Conservation (phyloP, 2,113 vertebrate genomes). For the Ibidorhyncha struthersii region DNA sequence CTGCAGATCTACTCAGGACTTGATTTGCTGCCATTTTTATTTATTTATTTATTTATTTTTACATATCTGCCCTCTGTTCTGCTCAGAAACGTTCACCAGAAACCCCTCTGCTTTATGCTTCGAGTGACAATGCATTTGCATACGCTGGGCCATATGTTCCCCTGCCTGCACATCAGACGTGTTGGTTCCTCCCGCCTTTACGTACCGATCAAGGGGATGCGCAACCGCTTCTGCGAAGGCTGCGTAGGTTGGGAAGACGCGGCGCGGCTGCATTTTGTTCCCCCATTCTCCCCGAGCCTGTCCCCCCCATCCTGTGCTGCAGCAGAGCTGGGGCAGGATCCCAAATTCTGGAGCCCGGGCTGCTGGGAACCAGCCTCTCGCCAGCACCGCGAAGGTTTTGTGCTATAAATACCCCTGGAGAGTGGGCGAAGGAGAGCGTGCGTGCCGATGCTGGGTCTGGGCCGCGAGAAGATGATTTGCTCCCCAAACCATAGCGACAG, state of each 20-base stretch:
- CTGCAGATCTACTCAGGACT: background rate
- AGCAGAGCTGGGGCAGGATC: background rate
- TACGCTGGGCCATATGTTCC: background rate
- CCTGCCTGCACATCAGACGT: background rate
- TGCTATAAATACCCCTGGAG: background rate
- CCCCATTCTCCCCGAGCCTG: rapidly evolving
- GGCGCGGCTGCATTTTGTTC: background rate
- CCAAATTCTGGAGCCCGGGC: background rate
- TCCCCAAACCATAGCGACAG: background rate
- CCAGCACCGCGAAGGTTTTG: background rate
- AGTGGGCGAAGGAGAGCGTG: background rate
- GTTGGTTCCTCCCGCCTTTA: rapidly evolving
- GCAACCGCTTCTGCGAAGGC: background rate
- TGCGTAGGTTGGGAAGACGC: background rate
- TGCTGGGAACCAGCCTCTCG: background rate
- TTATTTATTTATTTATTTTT: background rate
- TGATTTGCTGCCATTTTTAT: background rate
- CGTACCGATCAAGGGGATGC: rapidly evolving
- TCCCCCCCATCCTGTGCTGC: no score
- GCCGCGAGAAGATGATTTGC: background rate
- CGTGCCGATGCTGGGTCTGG: no score
- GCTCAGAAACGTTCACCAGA: background rate
- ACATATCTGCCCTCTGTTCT: background rate
- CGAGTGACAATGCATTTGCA: background rate
- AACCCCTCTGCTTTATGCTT: background rate